Base-by-base conservation (phyloP, 2,113 vertebrate species). In the Tupaia tana region DNA sequence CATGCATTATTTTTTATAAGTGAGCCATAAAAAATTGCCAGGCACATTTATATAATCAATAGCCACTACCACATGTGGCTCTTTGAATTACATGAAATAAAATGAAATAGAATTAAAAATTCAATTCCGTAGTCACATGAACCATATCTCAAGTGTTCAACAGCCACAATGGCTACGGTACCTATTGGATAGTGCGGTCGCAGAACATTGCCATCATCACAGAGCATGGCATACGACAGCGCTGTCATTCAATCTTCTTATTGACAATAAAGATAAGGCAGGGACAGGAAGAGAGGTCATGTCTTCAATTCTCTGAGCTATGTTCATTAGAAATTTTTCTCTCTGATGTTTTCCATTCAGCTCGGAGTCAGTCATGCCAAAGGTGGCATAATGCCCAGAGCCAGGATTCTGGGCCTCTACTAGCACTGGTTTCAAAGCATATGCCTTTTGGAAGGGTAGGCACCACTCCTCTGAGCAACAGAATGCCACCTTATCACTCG, bases 61-160 rank as follows among this genome's bases (percentile, higher is more conserved):
- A 84, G 58, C 58, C 43, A 73, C 69, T 59, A 78, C 19, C 20
- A 95, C 29, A 58, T 63, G 52, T 15, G 24, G 61, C 13, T 84
- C 86, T 27, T 83, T 91, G 90, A 31, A 89, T 82, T 67, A 93
- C 8, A 73, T 67, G 56, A 92, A 83, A 82, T 78, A 34, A 91
- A 94, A 96, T 80, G 58, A 81, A 93, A 94, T 29, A 52, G 27
- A 93, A 95, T 83, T 56, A 82, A 95, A 93, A 92, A 27, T 61
- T 88, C 10, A 85, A 2, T 54, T 86, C 52, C 15, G 91, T 31
- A 79, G 0, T 90, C 34, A 66, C 8, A 64, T 75, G 54, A 82
- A 79, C 20, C 75, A 90, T 7, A 91, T 74, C 24, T 79, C 24
- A 63, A 66, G 74, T 70, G 31, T 13, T 77, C 69, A 94, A 34